Evolutionary conservation across 2,797 vertebrate species (phyloP).

Genomic region (Semotilus atromaculatus): DNA sequence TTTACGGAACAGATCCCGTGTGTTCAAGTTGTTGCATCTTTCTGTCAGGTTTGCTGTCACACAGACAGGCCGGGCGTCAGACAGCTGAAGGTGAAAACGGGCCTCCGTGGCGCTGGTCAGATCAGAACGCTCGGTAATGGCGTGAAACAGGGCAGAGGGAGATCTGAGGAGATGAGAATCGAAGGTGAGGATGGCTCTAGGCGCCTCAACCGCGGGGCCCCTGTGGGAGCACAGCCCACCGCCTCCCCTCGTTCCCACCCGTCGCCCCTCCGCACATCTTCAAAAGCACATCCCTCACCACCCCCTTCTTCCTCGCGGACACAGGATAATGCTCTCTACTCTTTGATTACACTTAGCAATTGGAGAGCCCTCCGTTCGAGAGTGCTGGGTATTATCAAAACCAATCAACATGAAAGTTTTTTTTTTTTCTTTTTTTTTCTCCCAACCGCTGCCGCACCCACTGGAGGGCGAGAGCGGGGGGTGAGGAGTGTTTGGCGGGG

Average conservation of each 20-base stretch:
- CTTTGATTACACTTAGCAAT: constrained; percentile 65
- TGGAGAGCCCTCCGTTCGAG: constrained; percentile 59
- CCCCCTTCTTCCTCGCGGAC: constrained; percentile 39
- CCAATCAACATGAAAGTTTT: constrained; percentile 69
- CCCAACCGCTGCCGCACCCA: constrained; percentile 38
- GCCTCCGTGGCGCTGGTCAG: constrained; percentile 53
- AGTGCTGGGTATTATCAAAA: constrained; percentile 63
- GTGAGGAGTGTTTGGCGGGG: constrained; percentile 23
- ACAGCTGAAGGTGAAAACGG: constrained; percentile 59
- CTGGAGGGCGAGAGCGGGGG: constrained; percentile 19
- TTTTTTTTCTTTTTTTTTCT: constrained; percentile 37
- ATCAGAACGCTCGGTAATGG: constrained; percentile 70
- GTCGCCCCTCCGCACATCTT: constrained; percentile 55
- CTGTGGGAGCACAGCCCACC: constrained; percentile 50
- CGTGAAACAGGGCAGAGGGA: constrained; percentile 67
- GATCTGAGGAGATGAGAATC: constrained; percentile 73
- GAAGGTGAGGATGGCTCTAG: constrained; percentile 69
- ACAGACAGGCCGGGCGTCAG: constrained; percentile 61
- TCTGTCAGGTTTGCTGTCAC: constrained; percentile 57
- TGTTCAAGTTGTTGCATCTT: constrained; percentile 1
- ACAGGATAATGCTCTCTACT: constrained; percentile 62
- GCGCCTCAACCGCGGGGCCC: constrained; percentile 58
- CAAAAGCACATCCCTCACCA: constrained; percentile 55
- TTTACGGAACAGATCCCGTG: not conserved
- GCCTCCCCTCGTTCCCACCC: constrained; percentile 36